Percentiles rank a stretch among this genome's conserved stretches.
Conservation (phyloP, 1,140 invertebrate genomes). For the Goniozus legneri region DNA sequence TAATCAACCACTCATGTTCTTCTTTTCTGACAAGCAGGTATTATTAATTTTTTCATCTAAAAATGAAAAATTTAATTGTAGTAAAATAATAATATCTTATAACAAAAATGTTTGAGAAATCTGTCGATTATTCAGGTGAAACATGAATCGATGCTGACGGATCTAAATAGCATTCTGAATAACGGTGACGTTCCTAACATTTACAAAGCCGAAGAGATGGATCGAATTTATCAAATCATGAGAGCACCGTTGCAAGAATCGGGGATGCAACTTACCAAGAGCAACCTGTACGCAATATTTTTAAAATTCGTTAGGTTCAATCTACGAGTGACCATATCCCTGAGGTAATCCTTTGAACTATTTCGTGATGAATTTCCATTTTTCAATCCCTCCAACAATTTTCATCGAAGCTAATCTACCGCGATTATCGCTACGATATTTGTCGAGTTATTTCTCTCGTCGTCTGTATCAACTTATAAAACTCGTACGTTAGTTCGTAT, state of each 20-base stretch:
- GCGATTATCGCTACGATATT: too few species aligned
- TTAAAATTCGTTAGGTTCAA: slow-evolving; percentile 64
- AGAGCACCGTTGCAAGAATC: slow-evolving; percentile 61
- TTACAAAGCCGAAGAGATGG: slow-evolving; percentile 63
- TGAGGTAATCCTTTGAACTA: slow-evolving; percentile 55
- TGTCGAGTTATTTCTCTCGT: too few species aligned
- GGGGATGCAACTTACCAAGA: slow-evolving; percentile 66
- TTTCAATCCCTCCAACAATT: slow-evolving; percentile 2
- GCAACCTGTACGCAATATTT: slow-evolving; percentile 69
- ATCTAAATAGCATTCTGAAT: slow-evolving; percentile 68
- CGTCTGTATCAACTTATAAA: too few species aligned
- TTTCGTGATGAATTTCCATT: neutral
- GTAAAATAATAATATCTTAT: neutral
- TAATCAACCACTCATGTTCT: slow-evolving; percentile 61
- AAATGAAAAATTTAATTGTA: neutral
- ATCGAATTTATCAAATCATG: slow-evolving; percentile 62
- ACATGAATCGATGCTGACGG: slow-evolving; percentile 65
- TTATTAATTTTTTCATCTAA: neutral
- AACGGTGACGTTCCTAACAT: slow-evolving; percentile 69
- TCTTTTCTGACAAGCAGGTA: slow-evolving; percentile 67
- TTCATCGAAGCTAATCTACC: neutral
- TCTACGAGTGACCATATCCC: slow-evolving; percentile 62
- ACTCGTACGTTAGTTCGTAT: slow-evolving; percentile 8
- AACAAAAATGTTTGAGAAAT: neutral
- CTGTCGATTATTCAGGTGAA: slow-evolving; percentile 54